Percentiles rank a stretch among this genome's conserved stretches.
These are phyloP conservation scores for Atrina japonica DNA, from an alignment of 2,888 invertebrate genomes.

Conservation along the genomic window DNA sequence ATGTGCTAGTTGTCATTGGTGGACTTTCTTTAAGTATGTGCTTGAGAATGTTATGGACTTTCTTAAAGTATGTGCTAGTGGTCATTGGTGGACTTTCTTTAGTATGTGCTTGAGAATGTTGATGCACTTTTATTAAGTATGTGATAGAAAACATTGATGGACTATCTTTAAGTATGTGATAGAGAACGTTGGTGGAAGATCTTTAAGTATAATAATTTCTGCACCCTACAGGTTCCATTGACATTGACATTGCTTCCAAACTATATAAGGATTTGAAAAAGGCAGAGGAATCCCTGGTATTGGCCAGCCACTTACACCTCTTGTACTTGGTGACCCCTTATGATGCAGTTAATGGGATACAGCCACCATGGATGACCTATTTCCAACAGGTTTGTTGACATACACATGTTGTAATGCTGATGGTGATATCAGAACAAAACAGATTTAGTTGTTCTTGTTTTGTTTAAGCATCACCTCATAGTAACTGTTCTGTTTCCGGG, in stretches of 20 bases:
- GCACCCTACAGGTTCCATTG: constrained; percentile 90
- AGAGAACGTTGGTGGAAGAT: too few relatives aligned
- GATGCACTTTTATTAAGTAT: too few relatives aligned
- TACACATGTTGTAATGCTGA: background rate
- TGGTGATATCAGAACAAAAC: constrained; percentile 57
- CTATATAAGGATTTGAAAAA: constrained; percentile 88
- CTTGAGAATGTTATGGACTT: too few relatives aligned
- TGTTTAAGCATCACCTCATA: constrained; percentile 60
- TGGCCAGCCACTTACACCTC: constrained; percentile 91
- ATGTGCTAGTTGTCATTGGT: too few relatives aligned
- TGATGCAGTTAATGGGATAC: constrained; percentile 82
- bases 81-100: too few relatives aligned
- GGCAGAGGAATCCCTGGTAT: constrained; percentile 89
- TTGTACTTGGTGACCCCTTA: constrained; percentile 93
- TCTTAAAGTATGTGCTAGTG: too few relatives aligned
- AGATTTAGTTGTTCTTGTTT: constrained; percentile 19
- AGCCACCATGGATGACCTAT: constrained; percentile 76
- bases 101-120: too few relatives aligned
- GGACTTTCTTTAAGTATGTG: too few relatives aligned
- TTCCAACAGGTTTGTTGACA: constrained; percentile 70
- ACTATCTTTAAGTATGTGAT: too few relatives aligned
- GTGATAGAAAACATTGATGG: too few relatives aligned
- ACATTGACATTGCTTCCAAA: constrained; percentile 86
- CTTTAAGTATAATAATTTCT: too few relatives aligned
- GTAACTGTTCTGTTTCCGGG: constrained; percentile 25